Evolutionary conservation across 1,140 invertebrate genomes (phyloP), one percentile per base, ranked within the genome.

Genomic region (Parapsyche elsis): DNA sequence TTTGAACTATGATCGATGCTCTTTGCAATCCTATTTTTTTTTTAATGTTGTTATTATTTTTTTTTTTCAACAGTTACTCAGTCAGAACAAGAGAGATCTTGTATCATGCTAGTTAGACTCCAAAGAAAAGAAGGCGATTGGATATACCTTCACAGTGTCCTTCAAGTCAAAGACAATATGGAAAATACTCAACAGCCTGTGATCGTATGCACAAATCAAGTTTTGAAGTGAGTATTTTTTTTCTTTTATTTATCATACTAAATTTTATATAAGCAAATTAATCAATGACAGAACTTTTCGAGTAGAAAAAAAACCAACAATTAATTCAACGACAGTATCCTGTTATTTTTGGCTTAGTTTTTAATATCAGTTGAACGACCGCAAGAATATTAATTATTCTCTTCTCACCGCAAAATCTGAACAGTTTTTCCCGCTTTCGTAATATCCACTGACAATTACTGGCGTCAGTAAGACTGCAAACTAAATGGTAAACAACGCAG

Each of bases 191-290:
- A 97, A 85, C 94, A 98, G 85, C 96, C 97, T 5, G 94, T 98
- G 81, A 98, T 99, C 75, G 95, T 99, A 10, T 98, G 96, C 89
- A 98, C 97, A 67, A 99, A 99, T 89, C 98, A 99, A 92, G 95
- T 98, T 78, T 91, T 98, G 83, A 97, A 94, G 96, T 98, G 90
- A 92, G 88, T 79, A 14, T 67, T 67, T 67, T 23, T 67, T 67
- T n/a, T n/a, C n/a, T n/a, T n/a, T n/a, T n/a, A n/a, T n/a, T 19
- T 61, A n/a, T 53, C 49, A 53, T 53, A 2, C 1, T 53, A 1
- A 5, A 53, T 53, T 53, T 1, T 16, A 53, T 53, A 12, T 53
- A 53, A 53, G 12, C 49, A 16, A 14, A 53, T 16, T 14, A 14
- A 53, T 53, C 16, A 16, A 53, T 53, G 16, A 53, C 49, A 16